These are phyloP conservation scores for Kuschelorhynchus macadamiae DNA, from an alignment of 2,888 invertebrate genomes.

Conservation along the genomic window DNA sequence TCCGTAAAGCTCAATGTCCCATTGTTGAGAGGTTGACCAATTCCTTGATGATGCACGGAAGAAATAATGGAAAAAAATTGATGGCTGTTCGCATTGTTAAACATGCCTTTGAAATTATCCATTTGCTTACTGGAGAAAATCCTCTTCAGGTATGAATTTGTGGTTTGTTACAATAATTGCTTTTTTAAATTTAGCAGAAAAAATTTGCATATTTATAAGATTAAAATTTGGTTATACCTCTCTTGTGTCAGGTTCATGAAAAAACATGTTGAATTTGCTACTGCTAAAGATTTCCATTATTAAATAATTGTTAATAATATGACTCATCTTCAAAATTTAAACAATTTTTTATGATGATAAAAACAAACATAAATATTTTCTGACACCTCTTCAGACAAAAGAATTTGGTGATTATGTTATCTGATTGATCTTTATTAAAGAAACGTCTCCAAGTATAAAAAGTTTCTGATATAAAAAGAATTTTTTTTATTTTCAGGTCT, in stretches of 20 bases:
- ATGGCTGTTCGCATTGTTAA: conserved; percentile 99
- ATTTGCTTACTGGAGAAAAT: conserved; percentile 90
- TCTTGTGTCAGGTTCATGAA: too few species aligned
- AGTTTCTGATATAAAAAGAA: not conserved
- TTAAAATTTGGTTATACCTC: too few species aligned
- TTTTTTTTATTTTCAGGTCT: conserved; percentile 73
- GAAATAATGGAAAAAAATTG: conserved; percentile 99
- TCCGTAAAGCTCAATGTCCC: conserved; percentile 99
- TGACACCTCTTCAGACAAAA: conserved; percentile 67
- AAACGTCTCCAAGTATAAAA: not conserved
- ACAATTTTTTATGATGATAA: too few species aligned
- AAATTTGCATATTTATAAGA: too few species aligned
- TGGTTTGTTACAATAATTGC: too few species aligned
- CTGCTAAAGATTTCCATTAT: too few species aligned
- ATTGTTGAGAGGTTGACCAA: conserved; percentile 98
- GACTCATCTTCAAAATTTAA: too few species aligned
- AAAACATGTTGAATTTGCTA: too few species aligned
- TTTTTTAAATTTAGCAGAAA: too few species aligned
- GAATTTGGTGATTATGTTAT: conserved; percentile 48
- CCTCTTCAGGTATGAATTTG: conserved; percentile 80
- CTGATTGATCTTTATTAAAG: too few species aligned
- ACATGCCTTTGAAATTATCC: conserved; percentile 99
- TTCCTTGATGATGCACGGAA: conserved; percentile 99
- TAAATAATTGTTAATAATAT: too few species aligned
- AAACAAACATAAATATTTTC: conserved; percentile 55